Evolutionary conservation across 2,113 vertebrate species (phyloP).

Genomic region (Gallinago paraguaiae): DNA sequence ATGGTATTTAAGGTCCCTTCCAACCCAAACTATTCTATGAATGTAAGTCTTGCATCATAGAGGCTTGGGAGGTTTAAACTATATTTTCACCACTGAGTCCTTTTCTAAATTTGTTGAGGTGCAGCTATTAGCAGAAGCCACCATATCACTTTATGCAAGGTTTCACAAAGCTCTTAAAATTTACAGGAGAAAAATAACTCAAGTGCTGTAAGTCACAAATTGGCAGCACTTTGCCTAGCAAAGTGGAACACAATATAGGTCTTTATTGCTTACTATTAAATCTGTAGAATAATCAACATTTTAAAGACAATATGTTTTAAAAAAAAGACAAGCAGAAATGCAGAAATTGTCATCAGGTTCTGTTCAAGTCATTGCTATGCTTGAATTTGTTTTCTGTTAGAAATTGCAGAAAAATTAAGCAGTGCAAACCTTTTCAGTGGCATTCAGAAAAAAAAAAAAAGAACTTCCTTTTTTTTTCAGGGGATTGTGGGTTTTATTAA

Average conservation of each 20-base stretch:
- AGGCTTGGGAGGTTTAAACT: not conserved
- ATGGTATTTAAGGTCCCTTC: not conserved
- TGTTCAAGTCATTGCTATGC: not conserved
- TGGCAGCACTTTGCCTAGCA: not conserved
- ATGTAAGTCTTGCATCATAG: not conserved
- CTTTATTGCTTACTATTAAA: not conserved
- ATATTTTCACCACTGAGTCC: not conserved
- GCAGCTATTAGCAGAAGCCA: not conserved
- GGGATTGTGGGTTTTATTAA: not conserved
- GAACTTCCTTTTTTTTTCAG: not conserved
- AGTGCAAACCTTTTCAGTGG: not conserved
- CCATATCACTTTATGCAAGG: not conserved
- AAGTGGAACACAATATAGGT: not conserved
- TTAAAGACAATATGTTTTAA: not conserved
- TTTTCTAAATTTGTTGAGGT: not conserved
- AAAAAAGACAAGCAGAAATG: not conserved
- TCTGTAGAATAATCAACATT: not conserved
- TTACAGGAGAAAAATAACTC: not conserved
- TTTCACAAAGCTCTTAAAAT: not conserved
- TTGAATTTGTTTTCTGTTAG: not conserved
- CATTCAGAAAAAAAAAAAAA: not conserved
- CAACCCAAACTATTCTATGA: not conserved
- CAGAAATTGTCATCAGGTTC: not conserved
- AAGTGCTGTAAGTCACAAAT: not conserved
- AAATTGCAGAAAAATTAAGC: not conserved